A percentile compares a stretch with the other conserved stretches of the same genome.
Conservation (phyloP, 2,113 vertebrate genomes). For the cattle (Bos taurus) region ARS-UCD2.0 NC_037329.1:30024001-30024500, state of each 20-base stretch:
- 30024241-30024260: neutral
- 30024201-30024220: neutral
- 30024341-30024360: neutral
- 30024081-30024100: neutral
- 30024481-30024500: constrained; percentile 6
- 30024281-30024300: neutral
- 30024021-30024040: neutral
- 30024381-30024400: neutral
- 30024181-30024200: neutral
- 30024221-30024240: neutral
- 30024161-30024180: neutral
- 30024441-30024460: neutral
- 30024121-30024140: neutral
- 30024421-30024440: neutral
- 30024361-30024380: neutral
- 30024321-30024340: neutral
- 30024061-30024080: neutral
- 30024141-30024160: neutral
- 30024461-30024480: neutral
- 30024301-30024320: neutral
- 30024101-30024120: neutral
- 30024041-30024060: neutral
- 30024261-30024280: neutral
- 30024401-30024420: neutral
- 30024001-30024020: neutral